These are phyloP conservation scores for Anolis apletophallus DNA, from an alignment of 2,797 vertebrate genomes.

Conservation along the genomic window DNA sequence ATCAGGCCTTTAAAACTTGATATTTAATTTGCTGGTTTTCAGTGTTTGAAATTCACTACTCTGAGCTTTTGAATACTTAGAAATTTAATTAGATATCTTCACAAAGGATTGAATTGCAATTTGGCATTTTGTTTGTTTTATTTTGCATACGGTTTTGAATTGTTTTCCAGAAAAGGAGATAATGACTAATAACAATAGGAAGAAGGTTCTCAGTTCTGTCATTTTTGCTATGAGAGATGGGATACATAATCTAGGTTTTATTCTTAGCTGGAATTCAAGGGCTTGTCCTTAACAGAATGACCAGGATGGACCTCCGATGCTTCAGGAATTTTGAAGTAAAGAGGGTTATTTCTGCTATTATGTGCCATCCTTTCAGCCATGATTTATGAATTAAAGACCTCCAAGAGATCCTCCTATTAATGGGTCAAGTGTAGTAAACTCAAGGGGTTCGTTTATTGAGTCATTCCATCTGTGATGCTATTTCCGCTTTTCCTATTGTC, in stretches of 20 bases:
- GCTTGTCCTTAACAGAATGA: background rate
- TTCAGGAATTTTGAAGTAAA: background rate
- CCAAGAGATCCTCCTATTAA: no score
- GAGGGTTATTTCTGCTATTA: no score
- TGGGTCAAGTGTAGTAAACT: no score
- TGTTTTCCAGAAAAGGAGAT: background rate
- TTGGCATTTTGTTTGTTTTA: background rate
- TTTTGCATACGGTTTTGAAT: background rate
- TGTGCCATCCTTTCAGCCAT: no score
- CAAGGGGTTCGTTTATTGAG: no score
- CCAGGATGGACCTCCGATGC: background rate
- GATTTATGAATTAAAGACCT: no score
- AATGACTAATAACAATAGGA: background rate
- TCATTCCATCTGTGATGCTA: no score
- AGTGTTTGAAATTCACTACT: background rate
- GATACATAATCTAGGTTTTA: background rate
- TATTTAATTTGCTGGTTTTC: slow-evolving; percentile 6
- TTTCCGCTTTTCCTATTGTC: no score
- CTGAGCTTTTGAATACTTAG: background rate
- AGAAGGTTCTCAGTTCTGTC: background rate
- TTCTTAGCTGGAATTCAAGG: background rate
- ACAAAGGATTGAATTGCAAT: background rate
- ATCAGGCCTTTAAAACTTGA: background rate
- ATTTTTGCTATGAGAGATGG: background rate
- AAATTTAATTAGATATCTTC: background rate